Evolutionary conservation across 2,888 invertebrate genomes (phyloP).

Genomic region (Drosophila algonquin): DNA sequence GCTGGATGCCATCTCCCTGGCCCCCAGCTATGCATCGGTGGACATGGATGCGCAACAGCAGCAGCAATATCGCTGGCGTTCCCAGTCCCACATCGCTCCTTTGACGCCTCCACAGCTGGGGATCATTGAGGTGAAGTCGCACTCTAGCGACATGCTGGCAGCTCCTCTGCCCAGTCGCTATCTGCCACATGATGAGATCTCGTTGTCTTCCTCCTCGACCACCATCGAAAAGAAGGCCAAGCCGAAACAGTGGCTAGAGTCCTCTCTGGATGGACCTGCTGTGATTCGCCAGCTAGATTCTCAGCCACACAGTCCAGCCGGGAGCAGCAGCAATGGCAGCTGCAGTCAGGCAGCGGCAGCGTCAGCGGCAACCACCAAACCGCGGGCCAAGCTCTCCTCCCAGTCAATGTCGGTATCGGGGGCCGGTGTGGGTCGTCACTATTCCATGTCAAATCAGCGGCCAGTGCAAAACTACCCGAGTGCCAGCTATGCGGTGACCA

Average conservation of each 20-base stretch:
- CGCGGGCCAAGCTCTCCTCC: constrained; percentile 81
- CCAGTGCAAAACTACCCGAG: constrained; percentile 45
- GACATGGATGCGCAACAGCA: constrained; percentile 64
- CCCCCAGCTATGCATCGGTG: constrained; percentile 78
- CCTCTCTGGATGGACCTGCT: constrained; percentile 82
- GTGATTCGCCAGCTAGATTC: constrained; percentile 71
- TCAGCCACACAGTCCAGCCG: constrained; percentile 48
- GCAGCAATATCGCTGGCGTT: constrained; percentile 77
- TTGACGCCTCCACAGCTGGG: constrained; percentile 62
- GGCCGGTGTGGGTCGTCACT: constrained; percentile 54
- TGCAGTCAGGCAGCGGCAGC: constrained; percentile 11
- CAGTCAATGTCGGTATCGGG: constrained; percentile 82
- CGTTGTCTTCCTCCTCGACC: constrained; percentile 73
- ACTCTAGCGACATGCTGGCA: constrained; percentile 81
- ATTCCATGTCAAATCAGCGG: constrained; percentile 73
- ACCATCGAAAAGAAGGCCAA: constrained; percentile 80
- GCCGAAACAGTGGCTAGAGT: constrained; percentile 84
- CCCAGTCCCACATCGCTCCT: constrained; percentile 72
- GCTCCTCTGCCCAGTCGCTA: constrained; percentile 61
- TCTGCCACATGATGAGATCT: constrained; percentile 79
- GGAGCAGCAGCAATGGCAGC: constrained; percentile 42
- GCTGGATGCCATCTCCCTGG: constrained; percentile 77
- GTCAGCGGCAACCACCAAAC: constrained; percentile 13
- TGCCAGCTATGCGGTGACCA: constrained; percentile 44
- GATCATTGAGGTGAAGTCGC: constrained; percentile 68